Evolutionary conservation across 2,888 invertebrate species (phyloP), one percentile per base, ranked within the genome.

Genomic region (Stenichneumon culpator): DNA sequence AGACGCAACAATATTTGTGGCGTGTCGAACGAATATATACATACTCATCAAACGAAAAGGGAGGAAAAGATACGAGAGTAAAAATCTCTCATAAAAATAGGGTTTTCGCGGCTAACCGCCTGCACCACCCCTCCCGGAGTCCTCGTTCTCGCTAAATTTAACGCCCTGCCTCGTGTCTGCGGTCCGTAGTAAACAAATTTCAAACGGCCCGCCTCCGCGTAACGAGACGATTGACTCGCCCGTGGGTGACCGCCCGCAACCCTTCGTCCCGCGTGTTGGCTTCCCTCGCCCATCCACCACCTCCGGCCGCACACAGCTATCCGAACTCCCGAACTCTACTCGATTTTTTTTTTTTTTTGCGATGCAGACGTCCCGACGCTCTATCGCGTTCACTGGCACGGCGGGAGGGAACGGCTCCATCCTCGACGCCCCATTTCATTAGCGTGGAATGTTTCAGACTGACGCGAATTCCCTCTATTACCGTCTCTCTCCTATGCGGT

Each of bases 51-150:
- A 72, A 65, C 57, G 79, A 74, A 79, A 79, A 47, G 74, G 67
- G 79, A 60, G 16, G 60, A 57, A 52, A 25, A 81, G 82, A 77
- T 77, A 69, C 52, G 68, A 83, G 79, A 83, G 83, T 77, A 44
- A 73, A 86, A 80, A 86, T 80, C 68, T 83, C 88, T 91, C 90
- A 91, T 92, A 92, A 92, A 92, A 92, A 92, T 92, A 92, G 92
- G 91, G 90, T 89, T 91, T 89, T 90, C 90, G 88, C 88, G 89
- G 89, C 90, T 92, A 90, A 91, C 90, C 90, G 89, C 91, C 89
- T 88, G 79, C 54, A 75, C 84, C 86, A 70, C 77, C 84, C 84
- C 84, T 72, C 83, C 72, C 80, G 82, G 63, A 63, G 16, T 32
- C 16, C 85, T 67, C 82, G 78, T 73, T 67, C 78, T 73, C 78